These are phyloP conservation scores for Cervus canadensis DNA, from an alignment of 2,113 vertebrate genomes.

Conservation along the genomic window DNA sequence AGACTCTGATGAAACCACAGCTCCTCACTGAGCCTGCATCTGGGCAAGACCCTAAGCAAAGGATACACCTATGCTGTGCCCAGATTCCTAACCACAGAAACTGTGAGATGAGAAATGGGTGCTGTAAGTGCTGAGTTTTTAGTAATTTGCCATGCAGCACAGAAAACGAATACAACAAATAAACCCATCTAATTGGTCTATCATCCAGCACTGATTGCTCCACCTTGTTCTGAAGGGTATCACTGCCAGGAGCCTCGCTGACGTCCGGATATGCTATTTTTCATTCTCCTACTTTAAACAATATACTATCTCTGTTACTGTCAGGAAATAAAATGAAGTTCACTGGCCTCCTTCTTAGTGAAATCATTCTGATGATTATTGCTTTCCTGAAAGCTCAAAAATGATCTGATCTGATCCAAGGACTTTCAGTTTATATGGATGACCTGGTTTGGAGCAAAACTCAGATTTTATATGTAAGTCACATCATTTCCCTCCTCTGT, in stretches of 20 bases:
- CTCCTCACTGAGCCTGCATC: not conserved
- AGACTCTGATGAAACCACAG: not conserved
- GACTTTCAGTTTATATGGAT: not conserved
- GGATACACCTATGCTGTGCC: no score
- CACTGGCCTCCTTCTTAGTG: not conserved
- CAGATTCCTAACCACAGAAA: not conserved
- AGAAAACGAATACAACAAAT: not conserved
- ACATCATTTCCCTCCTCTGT: not conserved
- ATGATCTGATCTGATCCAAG: not conserved
- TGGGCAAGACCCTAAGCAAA: not conserved
- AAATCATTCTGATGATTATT: not conserved
- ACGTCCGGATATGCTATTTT: not conserved
- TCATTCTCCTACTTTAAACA: not conserved
- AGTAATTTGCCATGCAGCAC: not conserved
- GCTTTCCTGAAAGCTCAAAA: constrained; percentile 9
- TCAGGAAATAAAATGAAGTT: not conserved
- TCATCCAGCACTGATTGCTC: not conserved
- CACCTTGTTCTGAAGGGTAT: not conserved
- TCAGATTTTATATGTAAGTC: not conserved
- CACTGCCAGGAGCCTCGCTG: not conserved
- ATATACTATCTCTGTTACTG: not conserved
- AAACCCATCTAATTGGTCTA: not conserved
- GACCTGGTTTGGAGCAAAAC: not conserved
- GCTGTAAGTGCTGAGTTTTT: not conserved
- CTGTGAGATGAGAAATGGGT: not conserved